These are phyloP conservation scores for Clitarchus hookeri DNA, from an alignment of 2,888 invertebrate species.

Conservation along the genomic window DNA sequence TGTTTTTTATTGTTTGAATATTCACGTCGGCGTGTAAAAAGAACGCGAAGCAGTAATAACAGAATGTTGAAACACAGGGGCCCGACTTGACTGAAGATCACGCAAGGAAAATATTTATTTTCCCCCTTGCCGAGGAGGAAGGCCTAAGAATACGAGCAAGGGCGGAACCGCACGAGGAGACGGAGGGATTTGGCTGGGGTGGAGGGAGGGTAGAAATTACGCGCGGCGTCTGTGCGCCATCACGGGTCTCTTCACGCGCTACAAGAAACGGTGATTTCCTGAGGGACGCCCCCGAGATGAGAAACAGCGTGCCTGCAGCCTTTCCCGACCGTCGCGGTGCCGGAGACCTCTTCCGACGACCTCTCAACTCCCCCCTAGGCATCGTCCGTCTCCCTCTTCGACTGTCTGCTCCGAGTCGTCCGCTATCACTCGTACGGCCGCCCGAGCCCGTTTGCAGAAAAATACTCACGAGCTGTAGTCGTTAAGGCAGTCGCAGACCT, in stretches of 20 bases:
- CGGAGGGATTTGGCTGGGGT: not conserved
- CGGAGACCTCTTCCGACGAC: not conserved
- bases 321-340: not conserved
- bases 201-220: not conserved
- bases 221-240: slow-evolving; percentile 8
- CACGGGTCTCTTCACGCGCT: slow-evolving; percentile 14
- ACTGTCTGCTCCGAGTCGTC: not conserved
- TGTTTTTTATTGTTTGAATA: no score
- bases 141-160: not conserved
- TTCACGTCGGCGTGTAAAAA: no score
- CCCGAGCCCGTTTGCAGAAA: no score
- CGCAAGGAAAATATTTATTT: not conserved
- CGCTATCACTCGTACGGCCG: not conserved
- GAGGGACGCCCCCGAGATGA: not conserved
- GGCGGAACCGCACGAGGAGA: not conserved
- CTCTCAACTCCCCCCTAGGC: not conserved
- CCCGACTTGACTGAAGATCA: not conserved
- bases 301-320: not conserved
- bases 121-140: not conserved
- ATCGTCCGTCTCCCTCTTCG: not conserved
- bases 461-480: no score
- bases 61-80: not conserved
- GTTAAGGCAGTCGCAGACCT: no score
- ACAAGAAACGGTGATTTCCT: slow-evolving; percentile 14
- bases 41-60: not conserved